Conservation (phyloP, 2,888 invertebrate species). For the Synergus gifuensis region DNA sequence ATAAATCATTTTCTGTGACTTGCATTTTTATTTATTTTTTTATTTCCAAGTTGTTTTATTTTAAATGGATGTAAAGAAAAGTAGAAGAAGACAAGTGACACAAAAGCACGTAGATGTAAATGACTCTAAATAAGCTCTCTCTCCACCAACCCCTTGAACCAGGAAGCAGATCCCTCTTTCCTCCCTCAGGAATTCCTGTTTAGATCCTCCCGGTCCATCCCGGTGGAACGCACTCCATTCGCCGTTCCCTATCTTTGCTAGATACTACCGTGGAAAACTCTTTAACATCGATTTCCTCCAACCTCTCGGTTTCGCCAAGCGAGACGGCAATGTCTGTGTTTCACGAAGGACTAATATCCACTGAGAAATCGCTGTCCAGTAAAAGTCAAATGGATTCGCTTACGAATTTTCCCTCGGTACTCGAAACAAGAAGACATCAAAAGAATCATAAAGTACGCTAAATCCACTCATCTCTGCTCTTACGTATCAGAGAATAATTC, state of each 20-base stretch:
- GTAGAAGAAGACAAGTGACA: slow-evolving; percentile 13
- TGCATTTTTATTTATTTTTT: background rate
- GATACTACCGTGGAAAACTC: slow-evolving; percentile 5
- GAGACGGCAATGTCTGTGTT: slow-evolving; percentile 32
- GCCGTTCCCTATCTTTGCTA: slow-evolving; percentile 5
- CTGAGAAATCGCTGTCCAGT: slow-evolving; percentile 23
- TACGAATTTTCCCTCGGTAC: slow-evolving; percentile 11
- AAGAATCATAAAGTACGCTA: slow-evolving; percentile 19
- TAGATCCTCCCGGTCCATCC: slow-evolving; percentile 26
- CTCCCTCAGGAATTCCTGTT: slow-evolving; percentile 37
- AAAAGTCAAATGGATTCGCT: slow-evolving; percentile 26
- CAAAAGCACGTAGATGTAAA: slow-evolving; percentile 60
- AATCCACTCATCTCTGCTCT: background rate
- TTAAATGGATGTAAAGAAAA: background rate
- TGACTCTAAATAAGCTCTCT: slow-evolving; percentile 54
- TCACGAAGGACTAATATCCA: slow-evolving; percentile 37
- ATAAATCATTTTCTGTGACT: background rate
- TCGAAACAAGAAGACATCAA: background rate
- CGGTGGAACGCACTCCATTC: slow-evolving; percentile 31
- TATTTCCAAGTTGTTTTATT: background rate
- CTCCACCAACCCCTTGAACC: background rate
- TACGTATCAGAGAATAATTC: background rate
- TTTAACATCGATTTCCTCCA: slow-evolving; percentile 38
- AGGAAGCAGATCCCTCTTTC: slow-evolving; percentile 28
- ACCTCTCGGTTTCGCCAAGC: slow-evolving; percentile 14